Base-by-base conservation (phyloP, 92 coral and sea anemone genomes). In the Porites divaricata region DNA sequence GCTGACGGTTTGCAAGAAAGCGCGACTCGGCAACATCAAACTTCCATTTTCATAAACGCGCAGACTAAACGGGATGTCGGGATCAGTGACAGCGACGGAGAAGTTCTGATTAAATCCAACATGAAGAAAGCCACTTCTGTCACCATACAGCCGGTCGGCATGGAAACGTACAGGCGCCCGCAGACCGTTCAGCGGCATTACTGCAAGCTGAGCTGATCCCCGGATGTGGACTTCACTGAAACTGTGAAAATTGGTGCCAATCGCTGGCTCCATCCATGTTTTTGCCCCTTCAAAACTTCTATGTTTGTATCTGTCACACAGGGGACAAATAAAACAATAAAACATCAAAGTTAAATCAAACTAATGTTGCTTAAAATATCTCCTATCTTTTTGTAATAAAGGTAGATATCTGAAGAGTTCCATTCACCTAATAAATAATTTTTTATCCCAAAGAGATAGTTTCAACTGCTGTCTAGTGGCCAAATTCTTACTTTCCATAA, bases 1-100 rank as follows among this genome's bases (percentile, higher is more conserved):
- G 85, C 92, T 91, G 69, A 96, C 98, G 63, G 91, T 87, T 75
- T 96, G 98, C 77, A 96, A 76, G 81, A 92, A 96, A 20, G 96
- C 96, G 71, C 98, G 90, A 64, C 92, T 88, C 19, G 99, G 99
- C 88, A 96, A 28, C 75, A 70, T 74, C 61, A 96, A 83, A 15
- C 92, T 81, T 19, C 99, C 99, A 20, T 95, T 80, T 88, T 96
- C 97, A 72, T 96, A 96, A 62, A 96, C 99, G 17, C 97, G 99
- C 70, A 96, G 91, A 25, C 94, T 92, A 87, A 96, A 90, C 2
- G 99, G 99, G 52, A 93, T 95, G 84, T 96, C 99, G 69, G 99
- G 99, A 81, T 96, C 99, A 12, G 99, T 96, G 58, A 96, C 87
- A 12, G 78, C 90, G 45, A 95, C 86, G 7, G 91, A 76, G 84